Conservation (phyloP, 2,888 invertebrate species). For the Aphodius sticticus region DNA sequence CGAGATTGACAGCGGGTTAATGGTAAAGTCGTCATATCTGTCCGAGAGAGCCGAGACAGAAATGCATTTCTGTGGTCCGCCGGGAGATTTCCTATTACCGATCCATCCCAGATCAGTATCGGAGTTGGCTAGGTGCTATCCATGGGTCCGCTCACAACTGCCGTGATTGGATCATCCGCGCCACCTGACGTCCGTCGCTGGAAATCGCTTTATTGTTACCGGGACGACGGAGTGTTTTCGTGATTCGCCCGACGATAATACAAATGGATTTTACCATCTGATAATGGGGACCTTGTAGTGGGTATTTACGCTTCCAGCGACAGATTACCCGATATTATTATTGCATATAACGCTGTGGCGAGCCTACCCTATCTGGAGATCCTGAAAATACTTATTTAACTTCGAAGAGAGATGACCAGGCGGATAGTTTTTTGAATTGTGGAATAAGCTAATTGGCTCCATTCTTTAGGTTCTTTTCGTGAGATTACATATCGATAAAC, state of each 20-base stretch:
- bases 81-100: constrained; percentile 36
- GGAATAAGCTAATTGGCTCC: not conserved
- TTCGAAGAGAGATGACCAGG: not conserved
- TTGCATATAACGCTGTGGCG: not conserved
- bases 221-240: not conserved
- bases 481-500: too few species aligned
- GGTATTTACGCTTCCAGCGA: constrained; percentile 4
- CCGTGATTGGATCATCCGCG: constrained; percentile 38
- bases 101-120: constrained; percentile 28
- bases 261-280: constrained; percentile 4
- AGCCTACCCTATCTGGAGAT: not conserved
- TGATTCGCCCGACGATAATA: not conserved
- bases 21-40: constrained; percentile 37
- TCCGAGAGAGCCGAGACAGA: constrained; percentile 29
- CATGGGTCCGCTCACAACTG: not conserved
- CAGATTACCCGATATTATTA: not conserved
- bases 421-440: not conserved
- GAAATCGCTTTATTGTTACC: constrained; percentile 37
- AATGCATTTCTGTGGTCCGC: constrained; percentile 36
- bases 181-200: constrained; percentile 40
- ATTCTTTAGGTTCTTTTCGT: not conserved
- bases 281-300: not conserved
- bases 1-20: constrained; percentile 38
- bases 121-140: constrained; percentile 14
- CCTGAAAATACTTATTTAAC: not conserved